Percentiles rank a stretch among this genome's conserved stretches.
These are phyloP conservation scores for Onychostruthus taczanowskii DNA, from an alignment of 2,113 vertebrate species.

Conservation along the genomic window DNA sequence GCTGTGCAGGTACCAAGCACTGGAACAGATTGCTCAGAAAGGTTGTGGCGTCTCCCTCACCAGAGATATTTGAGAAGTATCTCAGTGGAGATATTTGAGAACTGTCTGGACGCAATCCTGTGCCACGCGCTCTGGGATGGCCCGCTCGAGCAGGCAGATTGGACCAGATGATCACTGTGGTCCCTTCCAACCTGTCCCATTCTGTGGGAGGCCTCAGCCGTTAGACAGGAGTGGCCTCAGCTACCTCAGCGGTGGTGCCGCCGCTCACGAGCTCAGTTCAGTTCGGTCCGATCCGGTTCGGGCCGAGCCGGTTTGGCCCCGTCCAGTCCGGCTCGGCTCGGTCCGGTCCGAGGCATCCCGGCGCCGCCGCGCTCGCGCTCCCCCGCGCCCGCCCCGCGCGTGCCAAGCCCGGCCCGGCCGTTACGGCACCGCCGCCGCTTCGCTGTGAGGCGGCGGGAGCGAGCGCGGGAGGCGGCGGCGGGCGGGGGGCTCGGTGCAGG, in stretches of 20 bases:
- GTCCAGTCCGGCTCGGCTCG: too few species aligned
- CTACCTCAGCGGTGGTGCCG: not conserved
- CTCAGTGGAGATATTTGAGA: not conserved
- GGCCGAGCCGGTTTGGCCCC: fast-evolving
- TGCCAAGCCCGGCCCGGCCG: not conserved
- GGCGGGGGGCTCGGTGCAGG: not conserved
- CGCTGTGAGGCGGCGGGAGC: not conserved
- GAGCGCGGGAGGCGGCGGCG: not conserved
- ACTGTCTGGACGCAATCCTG: not conserved
- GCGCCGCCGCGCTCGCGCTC: not conserved
- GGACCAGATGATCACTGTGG: not conserved
- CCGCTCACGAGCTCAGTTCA: not conserved
- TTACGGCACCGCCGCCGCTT: not conserved
- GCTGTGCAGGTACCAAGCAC: not conserved
- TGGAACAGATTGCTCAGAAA: not conserved
- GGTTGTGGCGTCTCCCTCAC: not conserved
- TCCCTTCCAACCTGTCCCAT: not conserved
- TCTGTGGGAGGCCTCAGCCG: not conserved
- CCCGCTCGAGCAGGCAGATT: too few species aligned
- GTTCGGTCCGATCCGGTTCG: fast-evolving
- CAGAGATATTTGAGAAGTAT: not conserved
- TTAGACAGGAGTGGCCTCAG: not conserved
- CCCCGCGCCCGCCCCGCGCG: not conserved
- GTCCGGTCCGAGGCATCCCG: not conserved
- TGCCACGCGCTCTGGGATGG: not conserved